Percentiles rank a stretch among this genome's conserved stretches.
Evolutionary conservation across 2,888 invertebrate genomes (phyloP).

Genomic region (Epicampocera succincta): DNA sequence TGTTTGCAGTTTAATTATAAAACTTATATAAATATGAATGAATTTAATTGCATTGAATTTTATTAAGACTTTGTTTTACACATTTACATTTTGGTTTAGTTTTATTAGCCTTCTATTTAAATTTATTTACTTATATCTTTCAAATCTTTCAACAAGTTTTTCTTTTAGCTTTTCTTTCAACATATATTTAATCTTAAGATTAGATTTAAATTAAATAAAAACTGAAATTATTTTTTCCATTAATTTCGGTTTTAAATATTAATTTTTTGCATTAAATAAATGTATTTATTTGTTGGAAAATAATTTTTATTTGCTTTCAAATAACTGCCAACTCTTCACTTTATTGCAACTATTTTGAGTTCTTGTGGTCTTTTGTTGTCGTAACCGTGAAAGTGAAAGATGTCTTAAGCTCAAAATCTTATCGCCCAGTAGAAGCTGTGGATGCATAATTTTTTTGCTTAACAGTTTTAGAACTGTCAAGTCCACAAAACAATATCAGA

Average conservation of each 20-base stretch:
- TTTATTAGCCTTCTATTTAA: conserved; percentile 10
- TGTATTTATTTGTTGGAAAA: no score
- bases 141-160: conserved; percentile 55
- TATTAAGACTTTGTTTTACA: conserved; percentile 45
- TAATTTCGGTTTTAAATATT: neutral
- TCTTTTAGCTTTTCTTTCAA: conserved; percentile 25
- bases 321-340: no score
- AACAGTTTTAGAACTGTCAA: no score
- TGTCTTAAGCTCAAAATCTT: no score
- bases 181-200: conserved; percentile 40
- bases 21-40: conserved; percentile 55
- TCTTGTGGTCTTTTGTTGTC: no score
- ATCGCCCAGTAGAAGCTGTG: no score
- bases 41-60: conserved; percentile 59
- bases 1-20: conserved; percentile 45
- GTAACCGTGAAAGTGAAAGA: no score
- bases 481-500: no score
- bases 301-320: no score
- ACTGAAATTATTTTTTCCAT: conserved; percentile 15
- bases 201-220: conserved; percentile 54
- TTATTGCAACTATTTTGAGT: no score
- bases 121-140: conserved; percentile 21
- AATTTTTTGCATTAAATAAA: no score
- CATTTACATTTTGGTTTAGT: conserved; percentile 13
- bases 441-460: no score